Evolutionary conservation across 2,888 invertebrate genomes (phyloP), one percentile per base, ranked within the genome.

Genomic region (Agapostemon virescens): DNA sequence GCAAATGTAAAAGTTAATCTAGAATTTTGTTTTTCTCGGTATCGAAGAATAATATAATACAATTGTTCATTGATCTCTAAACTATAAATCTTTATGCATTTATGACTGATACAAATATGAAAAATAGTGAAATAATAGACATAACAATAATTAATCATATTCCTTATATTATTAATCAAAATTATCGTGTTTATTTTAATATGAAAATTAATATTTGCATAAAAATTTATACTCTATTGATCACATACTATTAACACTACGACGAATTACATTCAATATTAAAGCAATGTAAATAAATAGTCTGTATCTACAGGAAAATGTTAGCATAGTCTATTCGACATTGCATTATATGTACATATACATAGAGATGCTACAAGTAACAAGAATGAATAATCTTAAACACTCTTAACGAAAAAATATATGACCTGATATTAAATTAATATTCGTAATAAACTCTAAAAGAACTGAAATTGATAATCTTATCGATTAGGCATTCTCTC

Each of bases 1-100:
- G 45, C 63, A 45, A 42, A 67, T 33, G 23, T 45, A 81, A 80
- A 70, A 36, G 11, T 49, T 38, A 74, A 68, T 69, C 45, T 72
- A 23, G 38, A 73, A 76, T 75, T 33, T 20, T 45, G 45, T 66
- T 11, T 72, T 45, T 49, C 30, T n/a, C 52, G 26, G 52, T 61
- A 69, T 69, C 52, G 26, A 71, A 71, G 33, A 38, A 20, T 58
- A 38, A 20, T 58, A 55, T 42, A 40, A 36, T 63, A 63, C 61
- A 63, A 52, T 58, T 9, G 26, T 26, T 52, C 42, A 33, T 26
- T 36, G 13, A 49, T 49, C 45, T 40, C 73, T 61, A 20, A 30
- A 33, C 33, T 17, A 33, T 20, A 33, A 20, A 61, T 61, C 9
- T 33, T 61, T 61, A 61, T 61, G 61, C 33, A 33, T 20, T 61